Percentiles rank a stretch among this genome's conserved stretches.
phyloP scores from a whole-genome alignment of 2,797 vertebrate species.

The Zalophus californianus region DNA sequence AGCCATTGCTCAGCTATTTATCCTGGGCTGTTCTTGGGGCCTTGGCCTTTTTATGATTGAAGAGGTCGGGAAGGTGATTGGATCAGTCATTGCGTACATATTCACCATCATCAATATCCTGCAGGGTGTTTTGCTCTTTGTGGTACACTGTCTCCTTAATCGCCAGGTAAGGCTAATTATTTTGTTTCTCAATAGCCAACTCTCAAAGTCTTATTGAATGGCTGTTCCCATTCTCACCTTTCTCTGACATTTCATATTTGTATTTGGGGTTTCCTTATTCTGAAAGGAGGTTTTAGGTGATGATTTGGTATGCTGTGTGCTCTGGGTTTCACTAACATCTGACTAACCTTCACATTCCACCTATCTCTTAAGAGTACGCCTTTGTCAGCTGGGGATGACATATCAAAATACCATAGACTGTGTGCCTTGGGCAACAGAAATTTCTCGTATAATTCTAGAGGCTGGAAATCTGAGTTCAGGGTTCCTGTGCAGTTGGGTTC shows the following conservation, averaged over 20 bases:
- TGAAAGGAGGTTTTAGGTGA: neutral
- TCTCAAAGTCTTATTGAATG: neutral
- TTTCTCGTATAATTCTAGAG: neutral
- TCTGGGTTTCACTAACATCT: neutral
- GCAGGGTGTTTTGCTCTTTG: constrained; percentile 84
- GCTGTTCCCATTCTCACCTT: neutral
- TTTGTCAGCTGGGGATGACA: neutral
- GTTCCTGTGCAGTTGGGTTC: neutral
- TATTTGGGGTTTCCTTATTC: neutral
- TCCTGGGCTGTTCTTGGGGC: constrained; percentile 85
- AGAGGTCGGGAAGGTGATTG: constrained; percentile 52
- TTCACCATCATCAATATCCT: constrained; percentile 85
- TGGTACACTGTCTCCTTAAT: constrained; percentile 85
- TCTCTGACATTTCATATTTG: neutral
- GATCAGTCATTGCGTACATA: constrained; percentile 72
- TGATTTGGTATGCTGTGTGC: neutral
- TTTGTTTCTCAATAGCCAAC: neutral
- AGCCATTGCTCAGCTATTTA: constrained; percentile 83
- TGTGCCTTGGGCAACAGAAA: neutral
- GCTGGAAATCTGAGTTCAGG: neutral
- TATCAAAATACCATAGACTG: neutral
- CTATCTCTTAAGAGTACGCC: neutral
- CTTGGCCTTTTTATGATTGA: constrained; percentile 83
- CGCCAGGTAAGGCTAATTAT: constrained; percentile 76
- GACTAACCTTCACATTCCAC: neutral